A percentile compares a stretch with the other conserved stretches of the same genome.
These are phyloP conservation scores for Zaprionus camerounensis DNA, from an alignment of 1,140 invertebrate species.

Conservation along the genomic window DNA sequence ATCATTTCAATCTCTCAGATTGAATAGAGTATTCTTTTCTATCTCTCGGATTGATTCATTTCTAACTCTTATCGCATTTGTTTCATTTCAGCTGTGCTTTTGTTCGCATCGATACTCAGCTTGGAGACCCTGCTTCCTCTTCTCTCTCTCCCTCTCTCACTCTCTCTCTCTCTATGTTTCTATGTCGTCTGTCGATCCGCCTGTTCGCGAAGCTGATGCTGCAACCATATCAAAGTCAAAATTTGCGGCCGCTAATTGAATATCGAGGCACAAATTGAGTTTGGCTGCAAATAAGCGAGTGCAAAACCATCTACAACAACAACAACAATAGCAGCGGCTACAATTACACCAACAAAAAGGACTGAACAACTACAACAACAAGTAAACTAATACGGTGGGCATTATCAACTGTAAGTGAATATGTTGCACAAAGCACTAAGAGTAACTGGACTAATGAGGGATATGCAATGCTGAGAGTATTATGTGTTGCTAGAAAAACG, in stretches of 20 bases:
- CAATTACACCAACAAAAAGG: background rate
- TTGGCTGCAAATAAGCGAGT: conserved; percentile 8
- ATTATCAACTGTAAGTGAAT: background rate
- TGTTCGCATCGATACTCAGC: background rate
- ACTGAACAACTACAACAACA: background rate
- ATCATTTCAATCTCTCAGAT: background rate
- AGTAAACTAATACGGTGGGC: background rate
- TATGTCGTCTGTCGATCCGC: background rate
- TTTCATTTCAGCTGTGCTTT: background rate
- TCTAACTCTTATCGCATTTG: background rate
- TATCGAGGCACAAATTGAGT: conserved; percentile 29
- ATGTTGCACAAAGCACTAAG: background rate
- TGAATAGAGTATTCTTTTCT: background rate
- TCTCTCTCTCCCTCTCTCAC: background rate
- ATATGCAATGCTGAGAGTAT: too few species aligned
- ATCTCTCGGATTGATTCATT: background rate
- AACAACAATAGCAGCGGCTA: background rate
- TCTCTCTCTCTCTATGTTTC: background rate
- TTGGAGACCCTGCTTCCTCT: background rate
- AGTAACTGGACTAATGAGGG: background rate
- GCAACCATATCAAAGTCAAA: conserved; percentile 14
- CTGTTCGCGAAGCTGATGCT: background rate
- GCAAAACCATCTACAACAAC: background rate
- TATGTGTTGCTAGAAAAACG: too few species aligned
- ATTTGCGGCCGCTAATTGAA: conserved; percentile 36